Evolutionary conservation across 2,797 vertebrate species (phyloP).

Genomic region (Gallinago solitaria): DNA sequence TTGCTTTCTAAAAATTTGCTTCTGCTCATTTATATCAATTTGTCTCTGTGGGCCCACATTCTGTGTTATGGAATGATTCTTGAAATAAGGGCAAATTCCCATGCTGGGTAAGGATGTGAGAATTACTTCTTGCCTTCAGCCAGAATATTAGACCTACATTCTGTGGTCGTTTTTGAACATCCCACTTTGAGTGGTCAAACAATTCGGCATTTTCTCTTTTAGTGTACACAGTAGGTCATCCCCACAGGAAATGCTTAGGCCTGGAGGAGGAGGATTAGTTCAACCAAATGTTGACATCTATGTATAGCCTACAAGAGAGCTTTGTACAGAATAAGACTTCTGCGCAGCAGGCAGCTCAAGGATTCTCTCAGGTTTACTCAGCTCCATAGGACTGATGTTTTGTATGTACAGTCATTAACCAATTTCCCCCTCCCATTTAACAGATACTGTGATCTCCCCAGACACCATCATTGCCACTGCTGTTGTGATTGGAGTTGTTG

Average conservation of each 20-base stretch:
- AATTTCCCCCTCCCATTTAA: constrained; percentile 3
- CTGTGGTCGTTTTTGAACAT: background rate
- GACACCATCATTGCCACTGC: background rate
- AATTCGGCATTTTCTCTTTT: background rate
- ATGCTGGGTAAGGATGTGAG: background rate
- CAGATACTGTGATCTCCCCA: constrained; percentile 37
- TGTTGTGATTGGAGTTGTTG: constrained; percentile 2
- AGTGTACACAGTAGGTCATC: background rate
- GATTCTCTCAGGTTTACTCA: background rate
- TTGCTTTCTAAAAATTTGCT: background rate
- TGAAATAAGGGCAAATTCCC: background rate
- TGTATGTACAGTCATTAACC: background rate
- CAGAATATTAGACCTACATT: background rate
- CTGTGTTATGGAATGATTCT: background rate
- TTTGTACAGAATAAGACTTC: background rate
- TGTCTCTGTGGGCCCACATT: background rate
- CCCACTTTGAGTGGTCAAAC: background rate
- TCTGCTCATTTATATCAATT: background rate
- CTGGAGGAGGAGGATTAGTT: background rate
- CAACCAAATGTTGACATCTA: background rate
- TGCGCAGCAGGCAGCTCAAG: background rate
- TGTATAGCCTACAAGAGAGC: background rate
- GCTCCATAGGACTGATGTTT: background rate
- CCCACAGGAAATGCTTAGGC: background rate
- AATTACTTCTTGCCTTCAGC: background rate